Percentiles rank a stretch among this genome's conserved stretches.
Evolutionary conservation across 1,140 invertebrate species (phyloP).

Genomic region (Anagrus nilaparvatae): DNA sequence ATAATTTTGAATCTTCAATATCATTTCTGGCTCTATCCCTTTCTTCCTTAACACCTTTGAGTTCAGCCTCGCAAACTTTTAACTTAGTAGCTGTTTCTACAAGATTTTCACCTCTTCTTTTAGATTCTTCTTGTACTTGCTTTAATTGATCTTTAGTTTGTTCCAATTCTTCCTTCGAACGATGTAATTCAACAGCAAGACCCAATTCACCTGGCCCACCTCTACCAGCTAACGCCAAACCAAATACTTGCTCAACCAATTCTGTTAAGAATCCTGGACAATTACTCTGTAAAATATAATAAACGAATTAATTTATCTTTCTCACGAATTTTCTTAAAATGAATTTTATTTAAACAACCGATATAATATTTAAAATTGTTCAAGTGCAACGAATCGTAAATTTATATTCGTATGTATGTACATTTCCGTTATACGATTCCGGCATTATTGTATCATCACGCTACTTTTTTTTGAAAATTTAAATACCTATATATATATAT

Average conservation of each 20-base stretch:
- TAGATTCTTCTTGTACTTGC: slow-evolving; percentile 68
- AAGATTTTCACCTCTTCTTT: slow-evolving; percentile 66
- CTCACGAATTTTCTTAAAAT: no score
- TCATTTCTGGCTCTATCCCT: slow-evolving; percentile 68
- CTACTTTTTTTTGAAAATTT: no score
- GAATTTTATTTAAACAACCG: no score
- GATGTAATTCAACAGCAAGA: slow-evolving; percentile 59
- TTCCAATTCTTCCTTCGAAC: slow-evolving; percentile 70
- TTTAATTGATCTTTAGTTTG: slow-evolving; percentile 60
- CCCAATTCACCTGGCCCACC: slow-evolving; percentile 42
- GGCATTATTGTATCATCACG: no score
- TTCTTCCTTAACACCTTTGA: slow-evolving; percentile 69
- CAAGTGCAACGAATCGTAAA: no score
- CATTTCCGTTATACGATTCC: no score
- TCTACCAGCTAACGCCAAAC: slow-evolving; percentile 53
- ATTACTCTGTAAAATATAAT: slow-evolving; percentile 20
- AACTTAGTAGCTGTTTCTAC: slow-evolving; percentile 72
- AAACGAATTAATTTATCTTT: no score
- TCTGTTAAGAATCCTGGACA: slow-evolving; percentile 33
- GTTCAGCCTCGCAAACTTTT: slow-evolving; percentile 69
- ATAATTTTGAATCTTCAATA: slow-evolving; percentile 51
- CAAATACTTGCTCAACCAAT: slow-evolving; percentile 60
- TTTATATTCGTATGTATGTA: no score
- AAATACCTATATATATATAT: no score
- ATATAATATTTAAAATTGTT: no score